Conservation (phyloP, 2,113 vertebrate species). For the Gulo gulo region DNA sequence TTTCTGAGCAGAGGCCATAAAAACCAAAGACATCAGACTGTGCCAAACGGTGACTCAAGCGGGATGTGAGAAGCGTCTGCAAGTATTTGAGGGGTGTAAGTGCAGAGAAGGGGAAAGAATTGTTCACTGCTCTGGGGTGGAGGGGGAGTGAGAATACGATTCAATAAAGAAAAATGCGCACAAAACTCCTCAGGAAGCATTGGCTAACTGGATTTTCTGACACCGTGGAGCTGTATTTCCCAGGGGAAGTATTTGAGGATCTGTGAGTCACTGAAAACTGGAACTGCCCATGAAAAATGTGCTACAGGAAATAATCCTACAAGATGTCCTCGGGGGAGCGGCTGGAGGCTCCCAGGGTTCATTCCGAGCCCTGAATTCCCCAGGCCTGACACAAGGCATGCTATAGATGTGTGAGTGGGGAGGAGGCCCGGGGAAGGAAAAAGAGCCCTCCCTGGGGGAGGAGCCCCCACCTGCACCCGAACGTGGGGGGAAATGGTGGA, state of each 20-base stretch:
- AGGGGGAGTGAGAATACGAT: constrained; percentile 36
- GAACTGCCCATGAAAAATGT: constrained; percentile 23
- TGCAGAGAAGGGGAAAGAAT: constrained; percentile 47
- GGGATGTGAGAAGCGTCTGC: constrained; percentile 65
- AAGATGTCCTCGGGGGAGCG: background rate
- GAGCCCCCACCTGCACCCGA: background rate
- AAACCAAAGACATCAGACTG: constrained; percentile 27
- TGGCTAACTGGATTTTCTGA: constrained; percentile 38
- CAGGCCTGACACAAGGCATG: constrained; percentile 16
- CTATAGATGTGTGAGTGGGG: background rate
- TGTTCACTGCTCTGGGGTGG: constrained; percentile 50
- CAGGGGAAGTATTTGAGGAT: constrained; percentile 50
- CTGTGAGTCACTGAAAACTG: constrained; percentile 62
- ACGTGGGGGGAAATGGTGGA: too few relatives aligned
- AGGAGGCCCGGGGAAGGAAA: background rate
- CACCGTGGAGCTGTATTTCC: constrained; percentile 22
- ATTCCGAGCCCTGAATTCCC: constrained; percentile 44
- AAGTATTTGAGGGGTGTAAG: constrained; percentile 69
- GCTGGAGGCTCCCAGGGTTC: background rate
- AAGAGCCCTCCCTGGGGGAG: background rate
- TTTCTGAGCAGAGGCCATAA: constrained; percentile 72
- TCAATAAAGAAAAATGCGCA: constrained; percentile 60
- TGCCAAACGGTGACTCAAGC: constrained; percentile 73
- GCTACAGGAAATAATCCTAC: constrained; percentile 42
- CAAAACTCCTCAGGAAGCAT: constrained; percentile 46